Base-by-base conservation (phyloP, 2,113 vertebrate species). In the Balaenoptera acutorostrata region DNA sequence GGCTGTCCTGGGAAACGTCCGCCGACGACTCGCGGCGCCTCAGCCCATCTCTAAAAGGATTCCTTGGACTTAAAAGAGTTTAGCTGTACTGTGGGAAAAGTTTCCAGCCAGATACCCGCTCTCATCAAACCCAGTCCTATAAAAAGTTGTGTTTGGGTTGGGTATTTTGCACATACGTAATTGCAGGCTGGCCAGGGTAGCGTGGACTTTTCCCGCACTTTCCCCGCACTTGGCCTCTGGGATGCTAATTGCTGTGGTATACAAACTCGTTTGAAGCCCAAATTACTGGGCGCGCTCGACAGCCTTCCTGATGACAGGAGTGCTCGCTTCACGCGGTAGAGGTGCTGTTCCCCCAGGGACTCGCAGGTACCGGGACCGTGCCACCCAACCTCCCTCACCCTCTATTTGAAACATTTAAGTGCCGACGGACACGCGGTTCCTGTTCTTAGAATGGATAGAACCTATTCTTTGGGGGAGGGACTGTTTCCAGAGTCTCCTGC, bases 51-150 rank as follows among this genome's bases (percentile, higher is more conserved):
- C 95, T 8, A 11, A 29, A 84, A 91, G 93, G 25, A 83, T 68
- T 74, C 83, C 57, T 7, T 23, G 44, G 61, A 77, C 88, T 33
- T 52, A 10, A 14, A 17, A n/a, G 97, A 71, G 85, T 46, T 90
- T 31, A 33, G 85, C 93, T 25, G 88, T 5, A 36, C 41, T 0
- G 78, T 8, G 75, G 92, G 41, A 80, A 98, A 98, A 98, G 98
- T 99, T 98, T 98, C 92, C 66, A 94, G 96, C 98, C 96, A 74
- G 94, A 8, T 36, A 25, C 68, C 93, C 85, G 44, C 84, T 66
- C 20, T 88, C 71, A 25, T 46, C 96, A 69, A 81, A 88, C 78
- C 88, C 86, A 93, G 95, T 80, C 94, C 92, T 49, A 87, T 25
- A 83, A 11, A 93, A 94, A 98, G 97, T 98, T 98, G 95, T 63